Evolutionary conservation across 2,888 invertebrate species (phyloP).

Genomic region (Dynastes grantii): DNA sequence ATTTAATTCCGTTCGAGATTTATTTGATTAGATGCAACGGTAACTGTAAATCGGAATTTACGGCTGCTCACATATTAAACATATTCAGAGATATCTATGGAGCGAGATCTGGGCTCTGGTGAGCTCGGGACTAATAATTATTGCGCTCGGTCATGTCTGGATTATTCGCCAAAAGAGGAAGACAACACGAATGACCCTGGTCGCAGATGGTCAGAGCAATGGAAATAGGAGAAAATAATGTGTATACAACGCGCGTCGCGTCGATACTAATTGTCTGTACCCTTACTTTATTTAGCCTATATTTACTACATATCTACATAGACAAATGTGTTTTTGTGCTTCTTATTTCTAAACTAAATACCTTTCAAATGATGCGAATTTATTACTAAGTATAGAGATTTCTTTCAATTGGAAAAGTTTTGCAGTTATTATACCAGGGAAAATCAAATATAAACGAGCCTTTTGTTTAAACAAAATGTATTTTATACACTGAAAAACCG

Average conservation of each 20-base stretch:
- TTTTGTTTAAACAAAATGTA: no score
- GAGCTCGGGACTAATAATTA: constrained; percentile 14
- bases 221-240: neutral
- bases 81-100: constrained; percentile 20
- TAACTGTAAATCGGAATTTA: constrained; percentile 40
- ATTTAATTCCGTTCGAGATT: constrained; percentile 32
- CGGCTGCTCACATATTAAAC: constrained; percentile 32
- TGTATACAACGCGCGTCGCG: neutral
- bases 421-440: no score
- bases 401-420: no score
- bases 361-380: no score
- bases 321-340: no score
- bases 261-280: no score
- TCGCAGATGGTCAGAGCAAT: neutral
- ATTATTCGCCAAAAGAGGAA: constrained; percentile 17
- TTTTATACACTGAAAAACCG: no score
- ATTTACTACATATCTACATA: no score
- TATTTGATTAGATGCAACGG: constrained; percentile 38
- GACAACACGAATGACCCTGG: constrained; percentile 1
- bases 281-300: no score
- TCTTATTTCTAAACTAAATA: no score
- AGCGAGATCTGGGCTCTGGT: constrained; percentile 1
- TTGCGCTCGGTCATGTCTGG: constrained; percentile 7
- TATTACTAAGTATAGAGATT: no score
- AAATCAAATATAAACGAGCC: no score